Evolutionary conservation across 1,140 invertebrate genomes (phyloP).

Genomic region (Aphis gossypii): DNA sequence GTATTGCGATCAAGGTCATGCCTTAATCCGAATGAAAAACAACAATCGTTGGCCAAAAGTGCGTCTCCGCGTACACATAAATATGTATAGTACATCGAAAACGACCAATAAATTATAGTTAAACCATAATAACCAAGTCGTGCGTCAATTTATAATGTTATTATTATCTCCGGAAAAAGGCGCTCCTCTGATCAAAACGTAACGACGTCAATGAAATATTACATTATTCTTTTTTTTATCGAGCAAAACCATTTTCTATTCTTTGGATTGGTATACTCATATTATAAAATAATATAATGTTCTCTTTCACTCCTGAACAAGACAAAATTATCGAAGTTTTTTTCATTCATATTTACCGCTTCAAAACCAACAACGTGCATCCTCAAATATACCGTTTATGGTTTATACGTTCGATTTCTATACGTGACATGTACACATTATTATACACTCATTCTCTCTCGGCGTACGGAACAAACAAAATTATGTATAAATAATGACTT

Average conservation of each 20-base stretch:
- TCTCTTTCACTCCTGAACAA: not conserved
- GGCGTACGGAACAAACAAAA: not conserved
- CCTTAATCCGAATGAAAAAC: not conserved
- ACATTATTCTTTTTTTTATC: not conserved
- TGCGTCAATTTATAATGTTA: not conserved
- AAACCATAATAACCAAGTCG: not conserved
- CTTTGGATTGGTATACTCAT: not conserved
- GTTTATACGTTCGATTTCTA: not conserved
- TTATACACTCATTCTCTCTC: not conserved
- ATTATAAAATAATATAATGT: not conserved
- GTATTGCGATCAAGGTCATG: not conserved
- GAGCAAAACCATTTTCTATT: not conserved
- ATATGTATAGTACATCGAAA: not conserved
- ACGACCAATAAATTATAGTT: conserved; percentile 19
- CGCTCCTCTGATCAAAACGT: conserved; percentile 10
- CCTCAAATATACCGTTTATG: not conserved
- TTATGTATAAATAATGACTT: not conserved
- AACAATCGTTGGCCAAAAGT: not conserved
- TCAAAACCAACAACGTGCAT: not conserved
- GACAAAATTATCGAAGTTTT: not conserved
- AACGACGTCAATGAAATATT: not conserved
- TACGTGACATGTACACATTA: not conserved
- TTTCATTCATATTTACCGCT: not conserved
- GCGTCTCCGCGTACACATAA: not conserved
- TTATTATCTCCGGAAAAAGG: not conserved